Percentiles rank a stretch among this genome's conserved stretches.
These are phyloP conservation scores for Anarrhichthys ocellatus DNA, from an alignment of 2,113 vertebrate species.

Conservation along the genomic window DNA sequence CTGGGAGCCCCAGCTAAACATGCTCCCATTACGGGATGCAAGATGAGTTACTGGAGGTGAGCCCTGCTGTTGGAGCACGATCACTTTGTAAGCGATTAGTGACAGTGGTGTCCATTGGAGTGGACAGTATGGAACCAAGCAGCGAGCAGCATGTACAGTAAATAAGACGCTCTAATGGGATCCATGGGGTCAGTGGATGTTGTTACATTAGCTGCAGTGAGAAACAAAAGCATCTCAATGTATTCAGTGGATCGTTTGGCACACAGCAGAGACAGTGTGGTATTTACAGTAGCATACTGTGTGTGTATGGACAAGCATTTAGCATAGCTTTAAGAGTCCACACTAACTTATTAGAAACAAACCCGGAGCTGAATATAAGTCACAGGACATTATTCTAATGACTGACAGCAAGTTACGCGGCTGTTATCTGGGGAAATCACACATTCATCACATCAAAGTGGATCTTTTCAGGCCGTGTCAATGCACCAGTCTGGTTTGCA, in stretches of 20 bases:
- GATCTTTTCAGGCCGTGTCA: not conserved
- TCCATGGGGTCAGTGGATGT: not conserved
- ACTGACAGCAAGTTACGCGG: not conserved
- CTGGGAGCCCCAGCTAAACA: slow-evolving; percentile 26
- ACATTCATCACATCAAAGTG: not conserved
- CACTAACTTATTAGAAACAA: not conserved
- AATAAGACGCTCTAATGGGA: not conserved
- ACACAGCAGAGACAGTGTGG: not conserved
- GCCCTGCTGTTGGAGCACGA: slow-evolving; percentile 8
- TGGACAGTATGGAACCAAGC: not conserved
- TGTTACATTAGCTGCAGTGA: not conserved
- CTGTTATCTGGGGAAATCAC: not conserved
- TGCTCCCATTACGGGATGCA: slow-evolving; percentile 4
- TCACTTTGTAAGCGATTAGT: slow-evolving; percentile 18
- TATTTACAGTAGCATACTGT: not conserved
- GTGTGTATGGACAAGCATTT: not conserved
- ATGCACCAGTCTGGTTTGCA: not conserved
- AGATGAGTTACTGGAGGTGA: slow-evolving; percentile 3
- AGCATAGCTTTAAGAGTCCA: not conserved
- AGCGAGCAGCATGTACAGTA: not conserved
- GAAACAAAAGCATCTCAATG: not conserved
- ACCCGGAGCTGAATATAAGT: not conserved
- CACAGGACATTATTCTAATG: not conserved
- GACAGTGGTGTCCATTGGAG: not conserved
- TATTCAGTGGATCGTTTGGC: no score